These are phyloP conservation scores for Pipistrellus pipistrellus DNA, from an alignment of 2,797 vertebrate species.

Conservation along the genomic window DNA sequence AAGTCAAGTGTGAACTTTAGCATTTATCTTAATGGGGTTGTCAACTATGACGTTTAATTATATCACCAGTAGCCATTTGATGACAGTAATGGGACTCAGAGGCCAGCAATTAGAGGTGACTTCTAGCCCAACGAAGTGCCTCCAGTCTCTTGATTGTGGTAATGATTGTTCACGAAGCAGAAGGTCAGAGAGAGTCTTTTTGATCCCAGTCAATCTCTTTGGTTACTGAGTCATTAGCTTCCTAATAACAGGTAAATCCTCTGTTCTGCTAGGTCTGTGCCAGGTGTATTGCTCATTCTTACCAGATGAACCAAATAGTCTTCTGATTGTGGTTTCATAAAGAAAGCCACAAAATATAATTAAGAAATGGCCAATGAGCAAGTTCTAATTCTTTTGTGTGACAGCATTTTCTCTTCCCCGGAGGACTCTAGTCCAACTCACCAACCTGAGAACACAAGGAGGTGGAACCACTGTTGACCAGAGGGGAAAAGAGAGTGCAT, in stretches of 20 bases:
- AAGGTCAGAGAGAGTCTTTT: conserved; percentile 66
- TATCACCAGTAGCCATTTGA: conserved; percentile 63
- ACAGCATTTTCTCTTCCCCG: background rate
- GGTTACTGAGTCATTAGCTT: conserved; percentile 57
- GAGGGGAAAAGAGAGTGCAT: background rate
- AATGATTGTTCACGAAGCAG: conserved; percentile 62
- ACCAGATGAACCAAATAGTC: conserved; percentile 16
- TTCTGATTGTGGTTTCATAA: conserved; percentile 10
- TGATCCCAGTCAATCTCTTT: conserved; percentile 48
- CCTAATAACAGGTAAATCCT: conserved; percentile 30
- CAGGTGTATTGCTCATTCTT: conserved; percentile 30
- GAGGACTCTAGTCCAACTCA: background rate
- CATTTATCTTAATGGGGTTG: conserved; percentile 69
- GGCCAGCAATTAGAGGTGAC: conserved; percentile 72
- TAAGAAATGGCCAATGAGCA: background rate
- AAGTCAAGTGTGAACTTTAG: conserved; percentile 63
- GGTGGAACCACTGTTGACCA: background rate
- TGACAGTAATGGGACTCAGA: conserved; percentile 63
- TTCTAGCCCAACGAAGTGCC: conserved; percentile 4
- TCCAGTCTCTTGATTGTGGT: conserved; percentile 62
- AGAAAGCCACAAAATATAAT: background rate
- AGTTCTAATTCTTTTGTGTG: conserved; percentile 13
- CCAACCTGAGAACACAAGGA: background rate
- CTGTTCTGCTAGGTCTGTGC: background rate
- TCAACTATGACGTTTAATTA: conserved; percentile 68